These are phyloP conservation scores for Lasioglossum figueresi DNA, from an alignment of 2,888 invertebrate genomes.

Conservation along the genomic window DNA sequence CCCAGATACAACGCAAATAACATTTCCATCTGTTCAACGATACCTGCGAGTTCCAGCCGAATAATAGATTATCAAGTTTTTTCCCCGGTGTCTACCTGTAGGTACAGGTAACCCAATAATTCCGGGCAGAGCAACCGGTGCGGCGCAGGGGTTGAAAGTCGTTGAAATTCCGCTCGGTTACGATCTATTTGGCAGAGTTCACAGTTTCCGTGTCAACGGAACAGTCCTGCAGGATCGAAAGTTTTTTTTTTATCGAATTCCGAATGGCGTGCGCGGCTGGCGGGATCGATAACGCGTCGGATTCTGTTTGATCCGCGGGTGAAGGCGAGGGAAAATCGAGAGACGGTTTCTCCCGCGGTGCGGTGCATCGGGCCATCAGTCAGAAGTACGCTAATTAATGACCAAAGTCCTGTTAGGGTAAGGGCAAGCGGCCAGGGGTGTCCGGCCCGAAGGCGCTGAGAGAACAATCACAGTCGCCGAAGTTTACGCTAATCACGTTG, in stretches of 20 bases:
- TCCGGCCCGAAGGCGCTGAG: conserved; percentile 58
- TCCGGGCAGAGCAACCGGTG: background rate
- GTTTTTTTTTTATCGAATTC: conserved; percentile 16
- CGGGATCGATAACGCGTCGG: background rate
- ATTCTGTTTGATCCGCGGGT: background rate
- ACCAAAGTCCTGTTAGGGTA: conserved; percentile 52
- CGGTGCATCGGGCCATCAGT: conserved; percentile 39
- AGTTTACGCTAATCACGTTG: conserved; percentile 73
- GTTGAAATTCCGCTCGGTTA: conserved; percentile 9
- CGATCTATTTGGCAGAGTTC: conserved; percentile 18
- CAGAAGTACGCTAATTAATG: conserved; percentile 66
- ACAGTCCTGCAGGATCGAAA: background rate
- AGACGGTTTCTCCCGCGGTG: background rate
- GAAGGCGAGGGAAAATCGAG: background rate
- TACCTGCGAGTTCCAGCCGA: background rate
- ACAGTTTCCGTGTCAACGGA: conserved; percentile 38
- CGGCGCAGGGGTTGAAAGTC: background rate
- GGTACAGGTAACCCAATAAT: background rate
- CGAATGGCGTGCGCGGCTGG: background rate
- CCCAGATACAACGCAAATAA: background rate
- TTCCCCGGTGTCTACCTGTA: background rate
- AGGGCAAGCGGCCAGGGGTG: conserved; percentile 32
- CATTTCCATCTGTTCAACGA: background rate
- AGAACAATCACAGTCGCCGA: conserved; percentile 73
- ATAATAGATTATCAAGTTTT: background rate